Conservation (phyloP, 2,888 invertebrate species). For the Oligia latruncula region DNA sequence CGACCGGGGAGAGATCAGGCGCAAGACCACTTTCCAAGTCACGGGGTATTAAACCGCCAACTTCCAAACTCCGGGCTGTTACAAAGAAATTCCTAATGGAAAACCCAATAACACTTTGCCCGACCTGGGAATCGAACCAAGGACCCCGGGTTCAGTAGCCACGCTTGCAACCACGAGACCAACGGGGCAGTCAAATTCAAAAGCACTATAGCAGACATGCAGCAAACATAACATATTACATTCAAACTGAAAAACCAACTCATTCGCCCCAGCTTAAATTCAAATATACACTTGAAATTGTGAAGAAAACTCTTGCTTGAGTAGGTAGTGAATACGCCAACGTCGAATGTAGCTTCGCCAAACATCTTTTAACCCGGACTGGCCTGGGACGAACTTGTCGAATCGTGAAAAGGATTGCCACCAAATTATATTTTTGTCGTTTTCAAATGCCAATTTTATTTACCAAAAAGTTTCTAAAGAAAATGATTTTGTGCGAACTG, state of each 20-base stretch:
- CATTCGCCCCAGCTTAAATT: conserved; percentile 20
- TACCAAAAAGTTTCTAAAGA: background rate
- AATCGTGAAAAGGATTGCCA: conserved; percentile 27
- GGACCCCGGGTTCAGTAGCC: no score
- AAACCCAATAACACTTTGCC: no score
- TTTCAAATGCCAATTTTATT: conserved; percentile 34
- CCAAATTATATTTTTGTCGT: conserved; percentile 53
- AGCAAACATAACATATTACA: background rate
- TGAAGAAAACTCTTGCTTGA: conserved; percentile 42
- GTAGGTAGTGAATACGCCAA: conserved; percentile 27
- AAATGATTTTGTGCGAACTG: background rate
- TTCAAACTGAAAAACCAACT: conserved; percentile 18
- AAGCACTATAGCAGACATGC: background rate
- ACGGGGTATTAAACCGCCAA: no score
- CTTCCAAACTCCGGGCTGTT: no score
- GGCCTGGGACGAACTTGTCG: conserved; percentile 19
- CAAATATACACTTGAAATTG: conserved; percentile 52
- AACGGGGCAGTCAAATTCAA: background rate
- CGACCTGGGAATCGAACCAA: no score
- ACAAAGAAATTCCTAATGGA: no score
- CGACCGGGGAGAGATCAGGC: no score
- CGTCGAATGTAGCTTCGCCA: conserved; percentile 26
- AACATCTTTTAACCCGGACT: conserved; percentile 20
- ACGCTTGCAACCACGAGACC: no score
- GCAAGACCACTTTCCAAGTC: no score